These are phyloP conservation scores for Morone saxatilis DNA, from an alignment of 2,113 vertebrate species.

Conservation along the genomic window DNA sequence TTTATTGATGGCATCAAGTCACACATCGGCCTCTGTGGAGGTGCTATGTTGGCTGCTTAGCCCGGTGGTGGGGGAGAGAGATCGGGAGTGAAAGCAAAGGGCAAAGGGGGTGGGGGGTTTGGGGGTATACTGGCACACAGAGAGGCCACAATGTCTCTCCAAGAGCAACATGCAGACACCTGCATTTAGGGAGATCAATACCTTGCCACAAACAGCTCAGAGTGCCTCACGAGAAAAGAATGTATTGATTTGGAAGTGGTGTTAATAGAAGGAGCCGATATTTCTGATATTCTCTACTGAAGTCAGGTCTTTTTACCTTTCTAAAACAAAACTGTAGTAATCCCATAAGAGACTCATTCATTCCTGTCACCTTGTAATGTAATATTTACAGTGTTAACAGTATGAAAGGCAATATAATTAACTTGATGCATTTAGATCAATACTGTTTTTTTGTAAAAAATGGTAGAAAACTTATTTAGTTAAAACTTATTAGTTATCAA, in stretches of 20 bases:
- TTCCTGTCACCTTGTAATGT: slow-evolving; percentile 33
- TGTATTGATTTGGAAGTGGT: slow-evolving; percentile 74
- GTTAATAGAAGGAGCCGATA: slow-evolving; percentile 71
- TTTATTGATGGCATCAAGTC: slow-evolving; percentile 87
- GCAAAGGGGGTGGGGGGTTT: slow-evolving; percentile 12
- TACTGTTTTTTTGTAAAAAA: not conserved
- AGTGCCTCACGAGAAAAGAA: slow-evolving; percentile 62
- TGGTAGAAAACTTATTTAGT: too few species aligned
- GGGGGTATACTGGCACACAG: slow-evolving; percentile 56
- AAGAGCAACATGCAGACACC: slow-evolving; percentile 76
- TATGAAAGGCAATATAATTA: not conserved
- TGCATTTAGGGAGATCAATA: slow-evolving; percentile 84
- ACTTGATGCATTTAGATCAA: not conserved
- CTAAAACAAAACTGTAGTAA: slow-evolving; percentile 34
- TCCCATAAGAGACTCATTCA: slow-evolving; percentile 23
- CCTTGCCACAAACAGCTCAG: slow-evolving; percentile 67
- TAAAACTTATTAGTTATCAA: not conserved
- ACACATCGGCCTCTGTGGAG: slow-evolving; percentile 82
- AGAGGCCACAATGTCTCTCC: slow-evolving; percentile 64
- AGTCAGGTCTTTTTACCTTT: slow-evolving; percentile 37
- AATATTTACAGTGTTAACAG: not conserved
- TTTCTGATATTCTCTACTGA: slow-evolving; percentile 50
- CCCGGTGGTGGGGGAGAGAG: slow-evolving; percentile 44
- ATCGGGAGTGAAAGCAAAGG: slow-evolving; percentile 43
- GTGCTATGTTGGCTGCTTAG: slow-evolving; percentile 65